Evolutionary conservation across 2,797 vertebrate genomes (phyloP), one percentile per base, ranked within the genome.

Genomic region (Babyrousa celebensis): DNA sequence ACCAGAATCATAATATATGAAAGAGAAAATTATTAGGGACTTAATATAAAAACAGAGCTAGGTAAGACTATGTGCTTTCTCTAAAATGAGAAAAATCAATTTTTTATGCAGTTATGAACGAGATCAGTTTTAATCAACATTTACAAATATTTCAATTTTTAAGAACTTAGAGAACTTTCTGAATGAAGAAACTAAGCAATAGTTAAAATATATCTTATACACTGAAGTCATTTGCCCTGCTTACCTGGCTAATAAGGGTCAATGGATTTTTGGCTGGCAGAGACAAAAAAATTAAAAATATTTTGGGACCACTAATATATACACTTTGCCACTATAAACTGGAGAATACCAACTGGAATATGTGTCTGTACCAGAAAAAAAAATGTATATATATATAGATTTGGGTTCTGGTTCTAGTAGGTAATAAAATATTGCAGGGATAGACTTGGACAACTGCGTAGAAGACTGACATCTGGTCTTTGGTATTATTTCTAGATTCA

Each of bases 41-140:
- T 91, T 93, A 21, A 5, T n/a, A 88, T 23, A 60, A 85, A 80
- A 91, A 62, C 11, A 91, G 70, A 91, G 40, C 36, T 21, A 40
- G 9, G 16, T 12, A 72, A 72, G 67, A 72, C 20, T 48, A 36
- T 8, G 1, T 63, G 3, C 5, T 85, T 92, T 95, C 15, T 85
- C 12, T 91, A 85, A 91, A 87, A 82, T 67, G 27, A 93, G 23
- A 56, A 87, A 80, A 94, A 65, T 62, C 29, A 79, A 65, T 86
- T 87, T 60, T 25, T 68, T 32, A 92, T 68, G 17, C 40, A 88
- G 83, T 77, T 93, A 23, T 8, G 89, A 68, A 29, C 29, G 43
- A 77, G 25, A 96, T 89, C 32, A 85, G 29, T 89, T 96, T 70
- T 86, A 63, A 86, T 86, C 29, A 83, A 52, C 5, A 75, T 86